Evolutionary conservation across 2,113 vertebrate species (phyloP).

Genomic region (Eubucco bourcierii): DNA sequence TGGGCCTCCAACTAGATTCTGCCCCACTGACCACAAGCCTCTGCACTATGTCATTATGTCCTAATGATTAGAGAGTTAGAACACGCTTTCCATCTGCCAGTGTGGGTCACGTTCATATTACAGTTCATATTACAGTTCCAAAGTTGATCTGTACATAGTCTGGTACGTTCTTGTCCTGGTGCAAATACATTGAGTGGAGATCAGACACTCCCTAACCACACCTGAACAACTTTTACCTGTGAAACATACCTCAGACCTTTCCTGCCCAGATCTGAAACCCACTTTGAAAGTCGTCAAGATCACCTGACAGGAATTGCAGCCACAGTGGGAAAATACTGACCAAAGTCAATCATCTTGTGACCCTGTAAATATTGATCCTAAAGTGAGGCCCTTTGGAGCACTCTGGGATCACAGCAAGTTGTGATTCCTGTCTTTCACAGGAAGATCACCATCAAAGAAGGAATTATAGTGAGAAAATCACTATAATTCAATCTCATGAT

Average conservation of each 20-base stretch:
- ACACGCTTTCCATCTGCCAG: neutral
- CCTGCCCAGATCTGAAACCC: neutral
- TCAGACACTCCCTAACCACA: neutral
- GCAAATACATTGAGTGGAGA: neutral
- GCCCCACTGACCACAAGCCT: too few species aligned
- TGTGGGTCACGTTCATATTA: neutral
- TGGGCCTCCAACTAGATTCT: too few species aligned
- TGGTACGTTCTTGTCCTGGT: neutral
- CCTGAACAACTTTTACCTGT: neutral
- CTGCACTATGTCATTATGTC: too few species aligned
- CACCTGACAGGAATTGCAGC: neutral
- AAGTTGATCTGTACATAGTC: neutral
- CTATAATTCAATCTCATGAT: neutral
- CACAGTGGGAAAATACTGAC: neutral
- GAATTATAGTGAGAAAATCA: neutral
- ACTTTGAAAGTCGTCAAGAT: neutral
- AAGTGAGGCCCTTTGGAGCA: neutral
- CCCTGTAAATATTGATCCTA: neutral
- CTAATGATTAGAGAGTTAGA: neutral
- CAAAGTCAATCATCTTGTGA: neutral
- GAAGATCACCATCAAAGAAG: neutral
- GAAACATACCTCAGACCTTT: neutral
- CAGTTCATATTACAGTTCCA: neutral
- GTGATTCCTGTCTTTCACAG: neutral
- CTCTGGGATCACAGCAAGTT: neutral